Conservation (phyloP, 2,797 vertebrate species). For the Graptemys geographica region DNA sequence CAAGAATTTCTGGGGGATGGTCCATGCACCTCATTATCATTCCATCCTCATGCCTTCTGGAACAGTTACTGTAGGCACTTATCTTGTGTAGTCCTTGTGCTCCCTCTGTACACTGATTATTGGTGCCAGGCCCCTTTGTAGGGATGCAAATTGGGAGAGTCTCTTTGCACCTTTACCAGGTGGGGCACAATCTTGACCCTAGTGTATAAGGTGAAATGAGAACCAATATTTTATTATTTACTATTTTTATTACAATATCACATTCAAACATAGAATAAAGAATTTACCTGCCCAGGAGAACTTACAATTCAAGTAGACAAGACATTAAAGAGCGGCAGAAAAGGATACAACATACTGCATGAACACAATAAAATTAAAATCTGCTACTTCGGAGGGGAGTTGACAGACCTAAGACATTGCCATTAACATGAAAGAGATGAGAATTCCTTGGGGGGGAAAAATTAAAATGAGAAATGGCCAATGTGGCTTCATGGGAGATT, state of each 20-base stretch:
- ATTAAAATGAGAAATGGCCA: too few relatives aligned
- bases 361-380: neutral
- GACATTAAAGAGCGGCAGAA: neutral
- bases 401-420: neutral
- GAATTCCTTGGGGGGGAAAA: neutral
- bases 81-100: neutral
- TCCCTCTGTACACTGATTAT: neutral
- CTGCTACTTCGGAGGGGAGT: too few relatives aligned
- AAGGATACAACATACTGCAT: neutral
- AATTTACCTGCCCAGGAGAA: neutral
- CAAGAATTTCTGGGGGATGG: neutral
- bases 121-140: neutral
- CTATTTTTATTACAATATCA: neutral
- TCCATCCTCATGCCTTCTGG: neutral
- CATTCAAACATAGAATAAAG: neutral
- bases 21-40: neutral
- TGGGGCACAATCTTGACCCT: neutral
- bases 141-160: neutral
- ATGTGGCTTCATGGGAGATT: neutral
- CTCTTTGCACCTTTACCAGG: neutral
- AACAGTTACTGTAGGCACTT: neutral
- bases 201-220: neutral
- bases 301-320: neutral
- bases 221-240: neutral
- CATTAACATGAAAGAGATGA: neutral